Evolutionary conservation across 1,140 invertebrate species (phyloP).

Genomic region (Berghia stephanieae): DNA sequence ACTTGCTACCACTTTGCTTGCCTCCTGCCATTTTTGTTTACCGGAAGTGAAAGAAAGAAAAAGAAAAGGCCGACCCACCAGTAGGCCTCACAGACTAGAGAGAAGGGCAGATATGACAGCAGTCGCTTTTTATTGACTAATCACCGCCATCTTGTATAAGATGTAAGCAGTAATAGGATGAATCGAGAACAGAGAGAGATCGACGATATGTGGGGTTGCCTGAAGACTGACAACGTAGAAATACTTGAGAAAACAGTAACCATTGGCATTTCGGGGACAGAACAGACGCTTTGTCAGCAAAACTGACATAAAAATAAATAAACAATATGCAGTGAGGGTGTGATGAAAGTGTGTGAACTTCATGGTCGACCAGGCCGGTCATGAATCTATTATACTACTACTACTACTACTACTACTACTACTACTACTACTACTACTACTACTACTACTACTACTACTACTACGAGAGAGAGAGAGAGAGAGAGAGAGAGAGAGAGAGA

Average conservation of each 20-base stretch:
- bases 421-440: too few relatives aligned
- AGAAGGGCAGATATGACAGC: too few relatives aligned
- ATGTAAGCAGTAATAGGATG: too few relatives aligned
- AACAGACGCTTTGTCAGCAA: not conserved
- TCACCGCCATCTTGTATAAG: too few relatives aligned
- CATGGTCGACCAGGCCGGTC: not conserved
- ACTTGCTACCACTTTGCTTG: constrained; percentile 69
- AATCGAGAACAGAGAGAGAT: too few relatives aligned
- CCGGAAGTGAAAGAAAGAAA: too few relatives aligned
- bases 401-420: not conserved
- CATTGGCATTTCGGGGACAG: not conserved
- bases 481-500: not conserved
- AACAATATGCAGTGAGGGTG: not conserved
- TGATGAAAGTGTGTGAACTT: not conserved
- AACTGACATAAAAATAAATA: not conserved
- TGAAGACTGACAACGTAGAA: too few relatives aligned
- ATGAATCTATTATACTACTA: not conserved
- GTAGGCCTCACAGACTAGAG: too few relatives aligned
- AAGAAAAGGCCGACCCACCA: too few relatives aligned
- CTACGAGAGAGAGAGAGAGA: not conserved
- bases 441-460: not conserved
- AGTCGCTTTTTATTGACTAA: too few relatives aligned
- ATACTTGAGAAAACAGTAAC: not conserved
- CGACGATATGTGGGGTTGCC: too few relatives aligned
- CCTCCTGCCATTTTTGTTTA: constrained; percentile 45